Conservation (phyloP, 2,113 vertebrate genomes). For the Thunnus maccoyii region DNA sequence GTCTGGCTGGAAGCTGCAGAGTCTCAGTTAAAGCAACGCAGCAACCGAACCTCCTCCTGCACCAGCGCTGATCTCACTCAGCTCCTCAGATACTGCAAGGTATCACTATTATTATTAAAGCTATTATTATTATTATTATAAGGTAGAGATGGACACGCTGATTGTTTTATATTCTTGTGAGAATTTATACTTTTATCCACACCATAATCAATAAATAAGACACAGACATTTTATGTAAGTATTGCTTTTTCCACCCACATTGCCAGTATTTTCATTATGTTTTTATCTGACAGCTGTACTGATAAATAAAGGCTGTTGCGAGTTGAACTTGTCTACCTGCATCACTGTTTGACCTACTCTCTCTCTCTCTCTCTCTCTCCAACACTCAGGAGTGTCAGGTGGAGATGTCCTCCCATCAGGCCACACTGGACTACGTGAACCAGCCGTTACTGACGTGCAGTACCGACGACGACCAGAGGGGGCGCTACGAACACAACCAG, state of each 20-base stretch:
- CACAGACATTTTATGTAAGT: too few relatives aligned
- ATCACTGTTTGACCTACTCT: too few relatives aligned
- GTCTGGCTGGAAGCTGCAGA: slow-evolving; percentile 85
- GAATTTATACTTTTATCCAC: not conserved
- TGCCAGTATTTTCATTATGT: too few relatives aligned
- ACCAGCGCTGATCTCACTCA: slow-evolving; percentile 69
- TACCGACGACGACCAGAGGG: slow-evolving; percentile 80
- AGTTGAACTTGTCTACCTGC: too few relatives aligned
- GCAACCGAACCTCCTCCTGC: slow-evolving; percentile 22
- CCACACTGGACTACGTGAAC: slow-evolving; percentile 89
- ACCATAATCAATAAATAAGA: not conserved
- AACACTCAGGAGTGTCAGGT: slow-evolving; percentile 83
- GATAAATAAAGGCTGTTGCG: too few relatives aligned
- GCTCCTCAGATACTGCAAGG: slow-evolving; percentile 88
- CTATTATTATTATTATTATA: too few relatives aligned
- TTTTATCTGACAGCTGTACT: too few relatives aligned
- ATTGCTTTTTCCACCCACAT: not conserved
- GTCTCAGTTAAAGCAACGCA: slow-evolving; percentile 51
- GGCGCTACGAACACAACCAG: slow-evolving; percentile 85
- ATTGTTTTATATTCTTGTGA: too few relatives aligned
- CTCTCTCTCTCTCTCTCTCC: not conserved
- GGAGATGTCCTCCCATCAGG: slow-evolving; percentile 88
- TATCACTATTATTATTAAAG: slow-evolving; percentile 47
- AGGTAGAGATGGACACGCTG: too few relatives aligned
- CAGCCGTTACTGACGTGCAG: slow-evolving; percentile 87